phyloP scores from a whole-genome alignment of 53 echinoderm and acorn worm genomes.

The Arbacia lixula region DNA sequence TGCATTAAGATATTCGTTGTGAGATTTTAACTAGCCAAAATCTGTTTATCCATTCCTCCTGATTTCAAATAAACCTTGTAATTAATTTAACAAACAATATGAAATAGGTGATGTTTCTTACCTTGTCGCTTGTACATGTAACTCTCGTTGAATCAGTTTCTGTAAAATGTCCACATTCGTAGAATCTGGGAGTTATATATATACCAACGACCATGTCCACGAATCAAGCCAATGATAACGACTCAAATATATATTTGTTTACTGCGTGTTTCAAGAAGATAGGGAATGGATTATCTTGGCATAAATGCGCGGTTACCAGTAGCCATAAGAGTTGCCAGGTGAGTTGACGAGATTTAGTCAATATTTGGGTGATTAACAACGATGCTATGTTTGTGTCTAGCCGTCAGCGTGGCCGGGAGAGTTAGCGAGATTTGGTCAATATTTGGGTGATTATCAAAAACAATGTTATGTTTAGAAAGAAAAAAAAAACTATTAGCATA shows the following conservation, averaged over 20 bases:
- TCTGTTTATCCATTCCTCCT: too few species aligned
- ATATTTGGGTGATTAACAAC: neutral
- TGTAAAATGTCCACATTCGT: neutral
- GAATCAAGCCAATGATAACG: too few species aligned
- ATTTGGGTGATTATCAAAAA: neutral
- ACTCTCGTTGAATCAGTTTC: neutral
- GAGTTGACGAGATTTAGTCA: neutral
- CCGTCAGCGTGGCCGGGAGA: neutral
- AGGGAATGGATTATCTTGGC: slow-evolving; percentile 12
- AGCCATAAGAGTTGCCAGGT: neutral
- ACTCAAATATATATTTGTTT: neutral
- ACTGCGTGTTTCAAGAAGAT: neutral
- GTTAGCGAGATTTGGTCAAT: neutral
- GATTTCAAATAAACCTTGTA: too few species aligned
- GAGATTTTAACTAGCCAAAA: too few species aligned
- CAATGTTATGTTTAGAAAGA: neutral
- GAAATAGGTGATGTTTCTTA: too few species aligned
- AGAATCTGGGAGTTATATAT: neutral
- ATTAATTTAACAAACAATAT: too few species aligned
- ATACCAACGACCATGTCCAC: too few species aligned
- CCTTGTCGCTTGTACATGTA: too few species aligned
- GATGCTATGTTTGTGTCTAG: neutral
- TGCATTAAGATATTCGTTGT: too few species aligned
- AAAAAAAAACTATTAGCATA: too few species aligned
- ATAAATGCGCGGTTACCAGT: slow-evolving; percentile 14